Evolutionary conservation across 2,888 invertebrate genomes (phyloP).

Genomic region (Ormyrus rosae): DNA sequence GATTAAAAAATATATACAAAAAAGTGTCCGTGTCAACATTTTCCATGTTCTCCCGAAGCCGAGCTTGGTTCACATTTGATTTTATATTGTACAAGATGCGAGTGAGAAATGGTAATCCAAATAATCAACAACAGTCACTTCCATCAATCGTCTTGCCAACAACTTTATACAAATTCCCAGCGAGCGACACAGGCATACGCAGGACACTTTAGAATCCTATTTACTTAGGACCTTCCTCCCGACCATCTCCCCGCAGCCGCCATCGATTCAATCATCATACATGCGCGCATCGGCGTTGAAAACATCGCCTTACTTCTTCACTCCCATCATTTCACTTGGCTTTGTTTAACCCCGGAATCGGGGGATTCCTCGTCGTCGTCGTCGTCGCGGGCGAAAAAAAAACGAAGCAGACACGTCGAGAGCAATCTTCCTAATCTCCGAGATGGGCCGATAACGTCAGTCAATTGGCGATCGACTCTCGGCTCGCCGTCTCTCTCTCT

Average conservation of each 20-base stretch:
- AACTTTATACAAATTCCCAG: constrained; percentile 10
- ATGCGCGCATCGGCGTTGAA: neutral
- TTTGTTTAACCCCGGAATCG: constrained; percentile 19
- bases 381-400: constrained; percentile 4
- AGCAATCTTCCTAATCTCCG: constrained; percentile 73
- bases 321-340: neutral
- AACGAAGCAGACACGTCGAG: constrained; percentile 29
- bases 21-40: too few species aligned
- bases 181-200: neutral
- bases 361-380: constrained; percentile 18
- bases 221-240: constrained; percentile 40
- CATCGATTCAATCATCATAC: constrained; percentile 2
- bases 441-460: constrained; percentile 73
- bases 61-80: too few species aligned
- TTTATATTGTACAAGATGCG: too few species aligned
- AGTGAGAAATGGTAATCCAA: neutral
- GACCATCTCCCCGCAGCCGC: neutral
- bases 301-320: constrained; percentile 2
- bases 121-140: neutral
- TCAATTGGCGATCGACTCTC: constrained; percentile 72
- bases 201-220: constrained; percentile 38
- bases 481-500: constrained; percentile 23
- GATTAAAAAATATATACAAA: too few species aligned
- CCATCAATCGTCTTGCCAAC: neutral
- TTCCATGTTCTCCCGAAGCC: too few species aligned